A percentile compares a stretch with the other conserved stretches of the same genome.
Evolutionary conservation across 2,797 vertebrate genomes (phyloP).

Genomic region (Megalops cyprinoides): DNA sequence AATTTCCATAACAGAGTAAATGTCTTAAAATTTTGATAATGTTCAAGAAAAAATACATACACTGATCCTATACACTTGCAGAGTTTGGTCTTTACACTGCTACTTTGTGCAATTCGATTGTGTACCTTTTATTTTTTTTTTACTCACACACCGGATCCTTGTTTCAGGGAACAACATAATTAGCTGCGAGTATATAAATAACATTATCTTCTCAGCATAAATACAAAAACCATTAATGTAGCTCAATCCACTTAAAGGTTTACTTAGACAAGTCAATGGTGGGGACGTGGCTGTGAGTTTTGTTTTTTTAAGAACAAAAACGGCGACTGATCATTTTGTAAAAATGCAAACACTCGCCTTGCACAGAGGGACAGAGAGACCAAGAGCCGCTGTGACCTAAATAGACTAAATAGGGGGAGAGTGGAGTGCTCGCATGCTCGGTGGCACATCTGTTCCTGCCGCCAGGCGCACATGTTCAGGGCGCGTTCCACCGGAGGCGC

Average conservation of each 20-base stretch:
- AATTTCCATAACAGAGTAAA: no score
- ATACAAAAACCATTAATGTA: neutral
- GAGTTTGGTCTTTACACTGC: neutral
- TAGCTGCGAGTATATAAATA: no score
- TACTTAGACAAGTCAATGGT: neutral
- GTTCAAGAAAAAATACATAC: no score
- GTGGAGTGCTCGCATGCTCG: neutral
- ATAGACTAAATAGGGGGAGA: neutral
- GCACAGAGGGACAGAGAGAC: neutral
- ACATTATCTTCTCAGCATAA: no score
- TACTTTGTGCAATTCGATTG: no score
- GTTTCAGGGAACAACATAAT: no score
- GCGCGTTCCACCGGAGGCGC: constrained; percentile 41
- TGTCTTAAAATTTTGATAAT: no score
- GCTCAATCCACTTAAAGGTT: neutral
- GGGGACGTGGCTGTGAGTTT: neutral
- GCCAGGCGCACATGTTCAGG: constrained; percentile 30
- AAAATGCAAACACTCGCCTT: neutral
- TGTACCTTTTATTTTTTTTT: no score
- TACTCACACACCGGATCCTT: no score
- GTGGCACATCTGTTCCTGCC: constrained; percentile 47
- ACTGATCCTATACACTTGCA: neutral
- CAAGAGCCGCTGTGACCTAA: no score
- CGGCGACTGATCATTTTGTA: no score
- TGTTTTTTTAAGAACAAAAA: neutral